Conservation (phyloP, 2,797 vertebrate genomes). For the Pteropus rufus region DNA sequence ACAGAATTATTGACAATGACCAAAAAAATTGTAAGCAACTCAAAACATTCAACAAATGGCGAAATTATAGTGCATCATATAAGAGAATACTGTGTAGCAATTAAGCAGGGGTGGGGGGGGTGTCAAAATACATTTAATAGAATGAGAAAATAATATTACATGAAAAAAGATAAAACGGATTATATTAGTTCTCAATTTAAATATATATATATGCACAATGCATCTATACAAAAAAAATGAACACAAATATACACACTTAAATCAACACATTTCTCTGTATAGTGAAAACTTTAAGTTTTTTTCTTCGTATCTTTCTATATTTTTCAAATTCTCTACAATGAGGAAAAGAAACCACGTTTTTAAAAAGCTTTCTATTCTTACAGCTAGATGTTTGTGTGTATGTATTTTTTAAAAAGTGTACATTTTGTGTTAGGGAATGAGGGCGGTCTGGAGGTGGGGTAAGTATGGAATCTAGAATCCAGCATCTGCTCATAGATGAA, state of each 20-base stretch:
- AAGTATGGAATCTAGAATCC: not conserved
- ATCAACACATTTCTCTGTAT: slow-evolving; percentile 15
- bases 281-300: not conserved
- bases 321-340: slow-evolving; percentile 43
- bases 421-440: not conserved
- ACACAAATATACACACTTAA: slow-evolving; percentile 31
- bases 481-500: slow-evolving; percentile 9
- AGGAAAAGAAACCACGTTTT: not conserved
- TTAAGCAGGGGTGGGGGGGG: not conserved
- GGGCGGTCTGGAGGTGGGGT: not conserved
- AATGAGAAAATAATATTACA: slow-evolving; percentile 33
- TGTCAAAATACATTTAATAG: slow-evolving; percentile 36
- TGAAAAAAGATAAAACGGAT: not conserved
- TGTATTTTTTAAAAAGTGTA: not conserved
- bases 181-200: slow-evolving; percentile 4
- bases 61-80: not conserved
- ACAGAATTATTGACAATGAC: slow-evolving; percentile 12
- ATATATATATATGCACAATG: not conserved
- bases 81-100: not conserved
- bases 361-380: not conserved
- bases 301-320: slow-evolving; percentile 8
- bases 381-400: not conserved
- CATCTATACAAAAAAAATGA: not conserved
- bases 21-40: not conserved
- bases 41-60: slow-evolving; percentile 21